Evolutionary conservation across 2,888 invertebrate species (phyloP), one percentile per base, ranked within the genome.

Genomic region (Oxytorus armatus): DNA sequence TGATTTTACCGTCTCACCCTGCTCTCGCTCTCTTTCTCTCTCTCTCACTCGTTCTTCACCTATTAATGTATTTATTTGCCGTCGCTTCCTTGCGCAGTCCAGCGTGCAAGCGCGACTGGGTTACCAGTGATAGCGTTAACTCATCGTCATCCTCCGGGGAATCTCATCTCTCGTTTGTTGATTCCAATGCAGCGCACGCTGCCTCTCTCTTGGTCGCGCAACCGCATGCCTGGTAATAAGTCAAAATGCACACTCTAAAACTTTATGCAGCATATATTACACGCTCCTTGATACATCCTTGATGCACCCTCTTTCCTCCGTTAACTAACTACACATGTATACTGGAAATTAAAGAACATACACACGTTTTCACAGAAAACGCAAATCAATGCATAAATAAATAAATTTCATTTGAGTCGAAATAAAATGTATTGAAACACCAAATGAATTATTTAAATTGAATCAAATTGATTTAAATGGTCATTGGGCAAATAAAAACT

Each of bases 51-150:
- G 33, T n/a, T 70, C 63, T 36, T 51, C 49, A 23, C 36, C 61
- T 69, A 77, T 59, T 72, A 61, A 77, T 63, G 77, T 68, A 77
- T 77, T 77, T 74, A 77, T 81, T 82, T 78, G 66, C 80, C 77
- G 79, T 81, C 76, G 82, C 77, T 82, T 82, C 82, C 65, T 82
- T 79, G 83, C 79, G 69, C 79, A 75, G 78, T 82, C 77, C 79
- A 82, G 76, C 83, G 82, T 82, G 79, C 77, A 77, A 47, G 53
- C 78, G 79, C 80, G 78, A 83, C 83, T 83, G 80, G 84, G 84
- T 84, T 83, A 84, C 59, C 83, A 83, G 83, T 82, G 84, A 84
- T 84, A 82, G 82, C 82, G 80, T 82, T 83, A 82, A 82, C 82
- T 83, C 83, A 83, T 83, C 82, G 80, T 83, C 83, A 82, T 83